A percentile compares a stretch with the other conserved stretches of the same genome.
Evolutionary conservation across 2,113 vertebrate species (phyloP).

Genomic region (Lepidiolamprologus cunningtoni): DNA sequence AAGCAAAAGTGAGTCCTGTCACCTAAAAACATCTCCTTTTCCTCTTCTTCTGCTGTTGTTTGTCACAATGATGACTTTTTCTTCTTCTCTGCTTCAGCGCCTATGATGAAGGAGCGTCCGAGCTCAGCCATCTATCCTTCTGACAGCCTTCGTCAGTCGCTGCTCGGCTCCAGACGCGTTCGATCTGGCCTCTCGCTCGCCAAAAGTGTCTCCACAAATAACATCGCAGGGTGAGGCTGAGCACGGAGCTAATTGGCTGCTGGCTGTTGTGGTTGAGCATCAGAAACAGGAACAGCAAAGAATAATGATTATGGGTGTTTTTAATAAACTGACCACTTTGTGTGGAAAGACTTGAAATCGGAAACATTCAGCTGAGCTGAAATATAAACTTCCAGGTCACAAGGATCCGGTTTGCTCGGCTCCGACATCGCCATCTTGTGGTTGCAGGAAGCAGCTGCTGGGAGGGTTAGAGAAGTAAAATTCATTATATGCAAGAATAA

Average conservation of each 20-base stretch:
- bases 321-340: background rate
- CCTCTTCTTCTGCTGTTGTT: background rate
- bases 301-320: background rate
- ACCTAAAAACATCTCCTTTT: background rate
- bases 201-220: conserved; percentile 95
- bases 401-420: background rate
- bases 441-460: background rate
- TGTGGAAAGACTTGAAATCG: background rate
- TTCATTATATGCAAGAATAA: background rate
- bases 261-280: background rate
- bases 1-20: conserved; percentile 79
- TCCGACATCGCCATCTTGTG: background rate
- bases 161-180: conserved; percentile 80
- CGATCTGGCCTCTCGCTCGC: conserved; percentile 82
- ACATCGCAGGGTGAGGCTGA: conserved; percentile 83
- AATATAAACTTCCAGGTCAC: background rate
- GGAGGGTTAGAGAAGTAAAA: background rate
- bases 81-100: conserved; percentile 43
- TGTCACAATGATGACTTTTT: background rate
- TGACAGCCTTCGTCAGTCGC: conserved; percentile 84
- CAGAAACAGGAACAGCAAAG: background rate
- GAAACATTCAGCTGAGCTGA: background rate
- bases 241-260: background rate
- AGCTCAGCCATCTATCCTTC: conserved; percentile 90
- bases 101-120: conserved; percentile 82